phyloP scores from a whole-genome alignment of 2,888 invertebrate genomes.

The Oxyteleia sp. region DNA sequence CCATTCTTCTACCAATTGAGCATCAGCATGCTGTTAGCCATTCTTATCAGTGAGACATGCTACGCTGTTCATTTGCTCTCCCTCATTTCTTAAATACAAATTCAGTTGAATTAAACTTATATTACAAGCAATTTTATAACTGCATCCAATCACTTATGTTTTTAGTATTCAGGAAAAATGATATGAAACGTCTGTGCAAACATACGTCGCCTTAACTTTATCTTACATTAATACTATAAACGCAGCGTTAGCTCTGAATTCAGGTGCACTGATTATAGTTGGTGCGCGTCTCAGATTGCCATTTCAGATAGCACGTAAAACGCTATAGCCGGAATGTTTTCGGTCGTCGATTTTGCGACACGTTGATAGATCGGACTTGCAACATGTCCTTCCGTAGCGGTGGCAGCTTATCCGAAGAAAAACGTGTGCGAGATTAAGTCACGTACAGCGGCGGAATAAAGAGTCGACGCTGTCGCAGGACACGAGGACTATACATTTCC shows the following conservation, averaged over 20 bases:
- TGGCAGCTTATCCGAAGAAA: conserved; percentile 48
- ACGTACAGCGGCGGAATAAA: conserved; percentile 64
- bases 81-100: too few relatives aligned
- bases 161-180: too few relatives aligned
- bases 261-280: conserved; percentile 26
- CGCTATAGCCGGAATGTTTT: conserved; percentile 48
- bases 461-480: conserved; percentile 58
- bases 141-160: too few relatives aligned
- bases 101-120: too few relatives aligned
- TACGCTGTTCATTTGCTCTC: too few relatives aligned
- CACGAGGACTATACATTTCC: conserved; percentile 50
- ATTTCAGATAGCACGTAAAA: conserved; percentile 28
- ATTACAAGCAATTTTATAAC: too few relatives aligned
- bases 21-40: too few relatives aligned
- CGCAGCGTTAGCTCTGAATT: not conserved
- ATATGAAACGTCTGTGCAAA: too few relatives aligned
- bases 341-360: conserved; percentile 51
- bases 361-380: conserved; percentile 43
- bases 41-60: too few relatives aligned
- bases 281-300: conserved; percentile 14
- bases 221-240: not conserved
- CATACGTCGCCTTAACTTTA: too few relatives aligned
- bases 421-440: conserved; percentile 65
- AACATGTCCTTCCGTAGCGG: conserved; percentile 36
- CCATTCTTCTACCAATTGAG: too few relatives aligned